Base-by-base conservation (phyloP, 1,140 invertebrate genomes). In the Ostrea denselamellosa region DNA sequence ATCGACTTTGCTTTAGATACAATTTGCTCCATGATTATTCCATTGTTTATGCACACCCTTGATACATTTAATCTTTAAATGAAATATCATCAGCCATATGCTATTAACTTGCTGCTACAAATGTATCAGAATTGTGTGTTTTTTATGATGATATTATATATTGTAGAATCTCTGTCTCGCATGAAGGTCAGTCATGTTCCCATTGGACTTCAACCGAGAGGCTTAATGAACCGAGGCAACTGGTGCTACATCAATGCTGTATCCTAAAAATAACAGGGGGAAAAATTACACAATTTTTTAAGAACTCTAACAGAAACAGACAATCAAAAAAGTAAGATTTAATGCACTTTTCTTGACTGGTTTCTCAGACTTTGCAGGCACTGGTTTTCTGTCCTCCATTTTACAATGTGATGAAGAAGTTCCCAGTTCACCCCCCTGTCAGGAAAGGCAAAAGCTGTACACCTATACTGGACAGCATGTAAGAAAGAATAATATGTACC, bases 181-280 rank as follows among this genome's bases (percentile, higher is more conserved):
- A 65, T 90, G 52, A 90, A 86, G 65, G 56, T 92, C 22, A 87
- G 77, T 12, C 91, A 92, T 77, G 54, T 82, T 25, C 89, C 91
- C 28, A 87, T 90, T 14, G 86, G 89, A 53, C 89, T 98, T 22
- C 96, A 97, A 92, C 98, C 98, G 0, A 96, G 98, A 86, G 98
- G 98, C 14, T 96, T 99, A 19, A 97, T 97, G 56, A 99, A 99
- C 95, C 96, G 97, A 86, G 98, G 97, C 83, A 99, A 99, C 95
- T 99, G 98, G 95, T 99, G 98, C 95, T 99, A 99, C 92, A 98
- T 98, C 34, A 99, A 99, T 95, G 98, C 98, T 56, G 94, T 95
- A 94, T 94, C 94, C 94, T 94, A 92, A 90, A 44, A 44, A 2
- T 44, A 44, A 44, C 34, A 44, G 2, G 0, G n/a, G 10, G n/a